Evolutionary conservation across 2,113 vertebrate species (phyloP).

Genomic region (Fulica atra): DNA sequence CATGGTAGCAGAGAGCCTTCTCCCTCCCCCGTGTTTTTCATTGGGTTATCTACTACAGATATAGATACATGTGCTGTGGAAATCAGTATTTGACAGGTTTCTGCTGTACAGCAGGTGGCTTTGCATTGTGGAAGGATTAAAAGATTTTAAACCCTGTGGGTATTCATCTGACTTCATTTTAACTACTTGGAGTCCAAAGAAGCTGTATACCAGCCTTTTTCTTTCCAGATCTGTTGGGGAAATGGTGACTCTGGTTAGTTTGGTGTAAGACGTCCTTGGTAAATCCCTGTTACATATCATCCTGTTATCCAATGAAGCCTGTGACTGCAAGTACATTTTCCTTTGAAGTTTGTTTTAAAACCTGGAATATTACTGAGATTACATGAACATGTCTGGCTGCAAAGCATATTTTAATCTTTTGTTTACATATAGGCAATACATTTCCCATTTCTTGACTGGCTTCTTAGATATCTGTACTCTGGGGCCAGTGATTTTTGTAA

Average conservation of each 20-base stretch:
- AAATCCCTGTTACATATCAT: background rate
- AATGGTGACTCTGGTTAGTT: background rate
- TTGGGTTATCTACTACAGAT: background rate
- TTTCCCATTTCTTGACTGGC: background rate
- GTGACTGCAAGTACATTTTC: background rate
- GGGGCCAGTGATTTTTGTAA: background rate
- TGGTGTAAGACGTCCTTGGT: background rate
- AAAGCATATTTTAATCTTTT: background rate
- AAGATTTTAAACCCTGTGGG: background rate
- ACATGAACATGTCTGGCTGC: no score
- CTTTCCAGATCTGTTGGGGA: background rate
- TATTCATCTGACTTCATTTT: background rate
- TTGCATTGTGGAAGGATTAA: conserved; percentile 16
- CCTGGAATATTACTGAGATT: background rate
- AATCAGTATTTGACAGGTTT: background rate
- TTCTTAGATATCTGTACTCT: background rate
- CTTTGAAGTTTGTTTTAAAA: background rate
- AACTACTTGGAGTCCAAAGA: background rate
- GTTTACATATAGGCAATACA: background rate
- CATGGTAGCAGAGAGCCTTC: background rate
- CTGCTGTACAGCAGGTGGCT: background rate
- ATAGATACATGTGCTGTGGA: background rate
- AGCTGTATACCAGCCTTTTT: background rate
- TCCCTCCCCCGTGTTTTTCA: background rate
- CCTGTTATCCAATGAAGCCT: background rate